These are phyloP conservation scores for Tapirus indicus DNA, from an alignment of 2,797 vertebrate genomes.

Conservation along the genomic window DNA sequence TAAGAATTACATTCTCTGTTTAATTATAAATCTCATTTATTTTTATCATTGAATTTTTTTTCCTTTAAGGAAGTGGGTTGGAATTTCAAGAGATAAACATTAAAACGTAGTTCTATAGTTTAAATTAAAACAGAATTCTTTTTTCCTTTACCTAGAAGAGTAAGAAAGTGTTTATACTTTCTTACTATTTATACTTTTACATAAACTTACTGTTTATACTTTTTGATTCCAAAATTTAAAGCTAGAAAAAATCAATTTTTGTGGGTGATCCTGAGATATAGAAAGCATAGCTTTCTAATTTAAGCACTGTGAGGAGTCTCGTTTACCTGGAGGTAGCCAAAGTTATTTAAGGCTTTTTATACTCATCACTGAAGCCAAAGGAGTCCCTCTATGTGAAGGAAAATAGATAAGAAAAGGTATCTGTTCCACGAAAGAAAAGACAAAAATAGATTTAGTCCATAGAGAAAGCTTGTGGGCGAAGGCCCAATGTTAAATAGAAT, in stretches of 20 bases:
- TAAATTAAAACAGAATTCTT: background rate
- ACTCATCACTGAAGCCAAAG: conserved; percentile 56
- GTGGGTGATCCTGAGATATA: conserved; percentile 62
- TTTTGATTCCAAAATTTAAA: conserved; percentile 13
- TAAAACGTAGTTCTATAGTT: background rate
- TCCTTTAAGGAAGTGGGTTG: background rate
- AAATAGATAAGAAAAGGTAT: conserved; percentile 66
- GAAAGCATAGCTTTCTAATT: conserved; percentile 72
- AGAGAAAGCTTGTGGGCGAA: conserved; percentile 57
- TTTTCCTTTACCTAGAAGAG: background rate
- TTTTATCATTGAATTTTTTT: background rate
- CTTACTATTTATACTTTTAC: too few species aligned
- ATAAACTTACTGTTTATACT: background rate
- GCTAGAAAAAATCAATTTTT: conserved; percentile 37
- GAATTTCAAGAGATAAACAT: background rate
- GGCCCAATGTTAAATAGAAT: background rate
- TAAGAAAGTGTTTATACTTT: conserved; percentile 15
- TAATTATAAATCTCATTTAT: conserved; percentile 34
- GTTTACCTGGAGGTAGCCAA: conserved; percentile 71
- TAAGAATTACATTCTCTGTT: background rate
- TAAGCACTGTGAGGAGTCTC: conserved; percentile 50
- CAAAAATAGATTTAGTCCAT: conserved; percentile 66
- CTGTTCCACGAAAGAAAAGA: conserved; percentile 61
- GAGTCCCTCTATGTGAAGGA: conserved; percentile 46
- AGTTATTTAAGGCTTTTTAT: conserved; percentile 74